Evolutionary conservation across 2,888 invertebrate species (phyloP), one percentile per base, ranked within the genome.

Genomic region (Apodemia mormo): DNA sequence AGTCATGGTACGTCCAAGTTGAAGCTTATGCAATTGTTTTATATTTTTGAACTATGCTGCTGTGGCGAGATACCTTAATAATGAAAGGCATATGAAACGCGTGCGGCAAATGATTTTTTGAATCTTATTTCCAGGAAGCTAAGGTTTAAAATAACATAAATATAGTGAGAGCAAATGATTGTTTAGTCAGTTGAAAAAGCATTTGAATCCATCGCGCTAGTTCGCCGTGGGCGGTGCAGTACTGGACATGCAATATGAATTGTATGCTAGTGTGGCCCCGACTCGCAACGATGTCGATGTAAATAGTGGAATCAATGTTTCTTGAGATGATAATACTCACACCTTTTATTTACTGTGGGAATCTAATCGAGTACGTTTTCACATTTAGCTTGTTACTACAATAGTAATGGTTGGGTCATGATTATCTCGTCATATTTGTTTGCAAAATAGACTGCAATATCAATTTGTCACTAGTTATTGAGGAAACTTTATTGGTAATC

Each of bases 191-290:
- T 67, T 72, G 58, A 69, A 73, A 71, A 75, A 79, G 80, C 78
- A 78, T 82, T 82, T 76, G 82, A 78, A 82, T 84, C 80, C 83
- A 80, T 81, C 80, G 85, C 80, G 79, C 76, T 75, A 76, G 78
- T 76, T 82, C 87, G 81, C 89, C 86, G 90, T 92, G 90, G 91
- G 92, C 90, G 91, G 89, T 83, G 82, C 80, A 79, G 81, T 82
- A 81, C 85, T 86, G 90, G 89, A 87, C 89, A 89, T 83, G 87
- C 86, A 87, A 88, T 90, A 89, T 89, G 88, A 87, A 88, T 87
- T 85, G 87, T 90, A 84, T 74, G 78, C 77, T 83, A 82, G 83
- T 82, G 82, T 75, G 79, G 83, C 75, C 73, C 76, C 74, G 72
- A 74, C 76, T 74, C 74, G 74, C 72, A 74, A 76, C 76, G 74